Conservation (phyloP, 2,888 invertebrate genomes). For the Xanthorhoe designata region DNA sequence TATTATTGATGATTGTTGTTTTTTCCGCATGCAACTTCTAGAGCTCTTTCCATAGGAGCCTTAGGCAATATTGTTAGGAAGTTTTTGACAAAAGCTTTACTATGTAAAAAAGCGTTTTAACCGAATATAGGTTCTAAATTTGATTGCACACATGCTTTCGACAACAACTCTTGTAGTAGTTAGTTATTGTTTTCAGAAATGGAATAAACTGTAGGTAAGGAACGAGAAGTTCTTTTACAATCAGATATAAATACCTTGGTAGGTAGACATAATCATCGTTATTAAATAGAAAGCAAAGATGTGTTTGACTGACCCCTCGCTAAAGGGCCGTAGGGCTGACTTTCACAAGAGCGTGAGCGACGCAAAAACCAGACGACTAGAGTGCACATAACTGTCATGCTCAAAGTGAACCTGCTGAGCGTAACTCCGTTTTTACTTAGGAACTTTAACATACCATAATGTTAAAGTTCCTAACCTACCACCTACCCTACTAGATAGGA, state of each 20-base stretch:
- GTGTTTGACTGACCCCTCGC: slow-evolving; percentile 16
- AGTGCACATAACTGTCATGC: background rate
- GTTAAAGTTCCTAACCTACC: no score
- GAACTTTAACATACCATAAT: background rate
- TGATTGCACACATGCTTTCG: no score
- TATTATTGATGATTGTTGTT: background rate
- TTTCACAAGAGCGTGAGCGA: slow-evolving; percentile 8
- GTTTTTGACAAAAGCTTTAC: no score
- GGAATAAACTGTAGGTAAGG: no score
- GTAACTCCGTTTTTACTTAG: background rate
- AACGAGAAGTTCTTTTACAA: background rate
- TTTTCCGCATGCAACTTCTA: background rate
- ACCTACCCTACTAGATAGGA: no score
- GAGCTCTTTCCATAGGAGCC: no score
- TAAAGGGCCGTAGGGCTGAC: slow-evolving; percentile 13
- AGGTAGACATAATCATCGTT: background rate
- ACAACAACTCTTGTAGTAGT: no score
- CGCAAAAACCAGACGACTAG: slow-evolving; percentile 1
- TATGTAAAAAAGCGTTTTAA: no score
- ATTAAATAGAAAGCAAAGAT: slow-evolving; percentile 19
- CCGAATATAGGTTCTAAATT: no score
- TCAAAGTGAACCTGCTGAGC: background rate
- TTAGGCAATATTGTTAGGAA: no score
- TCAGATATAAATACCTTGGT: background rate
- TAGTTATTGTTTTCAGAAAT: no score